Conservation (phyloP, 2,797 vertebrate genomes). For the Liasis olivaceus region DNA sequence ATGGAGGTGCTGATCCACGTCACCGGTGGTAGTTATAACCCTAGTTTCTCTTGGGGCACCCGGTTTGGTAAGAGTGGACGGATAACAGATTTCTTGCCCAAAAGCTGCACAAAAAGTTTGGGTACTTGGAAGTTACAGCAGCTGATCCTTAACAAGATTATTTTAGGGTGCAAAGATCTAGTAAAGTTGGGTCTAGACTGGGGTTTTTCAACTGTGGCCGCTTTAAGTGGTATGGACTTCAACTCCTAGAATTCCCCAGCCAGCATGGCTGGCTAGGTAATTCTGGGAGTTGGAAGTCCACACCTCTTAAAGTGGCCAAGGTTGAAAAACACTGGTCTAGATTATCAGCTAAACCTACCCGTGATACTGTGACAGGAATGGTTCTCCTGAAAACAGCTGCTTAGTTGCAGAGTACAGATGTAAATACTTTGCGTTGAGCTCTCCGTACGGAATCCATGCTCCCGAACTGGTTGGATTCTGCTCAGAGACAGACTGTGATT, state of each 20-base stretch:
- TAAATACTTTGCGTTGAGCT: neutral
- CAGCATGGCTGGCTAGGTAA: too few relatives aligned
- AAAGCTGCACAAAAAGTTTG: too few relatives aligned
- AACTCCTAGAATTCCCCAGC: too few relatives aligned
- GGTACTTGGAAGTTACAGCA: neutral
- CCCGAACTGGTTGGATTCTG: neutral
- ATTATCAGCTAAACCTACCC: neutral
- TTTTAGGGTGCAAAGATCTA: neutral
- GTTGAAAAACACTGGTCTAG: neutral
- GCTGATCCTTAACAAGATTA: neutral
- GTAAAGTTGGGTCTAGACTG: neutral
- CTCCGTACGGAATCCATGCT: neutral
- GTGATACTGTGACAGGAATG: neutral
- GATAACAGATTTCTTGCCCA: too few relatives aligned
- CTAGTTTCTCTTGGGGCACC: neutral
- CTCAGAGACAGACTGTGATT: neutral
- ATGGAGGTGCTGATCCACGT: neutral
- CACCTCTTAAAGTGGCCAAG: too few relatives aligned
- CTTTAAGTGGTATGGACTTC: too few relatives aligned
- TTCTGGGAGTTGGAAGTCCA: too few relatives aligned
- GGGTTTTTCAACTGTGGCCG: too few relatives aligned
- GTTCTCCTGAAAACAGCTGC: neutral
- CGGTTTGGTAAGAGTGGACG: neutral
- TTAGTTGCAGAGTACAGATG: neutral
- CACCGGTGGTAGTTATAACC: too few relatives aligned